These are phyloP conservation scores for Halcyon chelicuti DNA, from an alignment of 2,797 vertebrate genomes.

Conservation along the genomic window DNA sequence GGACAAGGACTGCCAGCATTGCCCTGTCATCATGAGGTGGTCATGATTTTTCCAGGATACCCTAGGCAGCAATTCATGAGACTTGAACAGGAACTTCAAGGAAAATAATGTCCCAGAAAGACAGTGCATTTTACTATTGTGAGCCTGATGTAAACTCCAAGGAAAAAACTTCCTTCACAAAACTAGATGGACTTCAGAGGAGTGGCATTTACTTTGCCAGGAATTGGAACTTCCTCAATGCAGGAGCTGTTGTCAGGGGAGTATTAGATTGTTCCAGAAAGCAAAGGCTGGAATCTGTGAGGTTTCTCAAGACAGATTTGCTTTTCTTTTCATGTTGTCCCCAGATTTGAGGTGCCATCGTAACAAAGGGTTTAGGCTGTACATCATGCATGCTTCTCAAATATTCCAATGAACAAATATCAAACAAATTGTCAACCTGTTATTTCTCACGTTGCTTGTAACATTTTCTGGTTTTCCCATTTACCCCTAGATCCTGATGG, in stretches of 20 bases:
- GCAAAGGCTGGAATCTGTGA: background rate
- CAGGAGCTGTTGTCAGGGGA: background rate
- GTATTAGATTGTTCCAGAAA: background rate
- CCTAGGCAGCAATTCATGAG: background rate
- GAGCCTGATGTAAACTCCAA: background rate
- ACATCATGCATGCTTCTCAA: background rate
- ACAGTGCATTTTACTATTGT: background rate
- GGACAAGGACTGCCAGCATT: background rate
- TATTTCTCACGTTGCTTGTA: background rate
- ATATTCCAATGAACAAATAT: background rate
- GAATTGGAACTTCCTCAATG: background rate
- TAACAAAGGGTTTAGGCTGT: background rate
- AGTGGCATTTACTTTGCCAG: background rate
- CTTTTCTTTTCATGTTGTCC: background rate
- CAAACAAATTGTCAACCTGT: background rate
- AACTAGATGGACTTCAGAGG: background rate
- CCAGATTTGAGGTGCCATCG: background rate
- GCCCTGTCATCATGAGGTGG: background rate
- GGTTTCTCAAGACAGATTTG: background rate
- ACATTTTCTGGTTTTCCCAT: background rate
- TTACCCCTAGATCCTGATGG: background rate
- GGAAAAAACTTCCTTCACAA: background rate
- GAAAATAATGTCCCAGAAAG: background rate
- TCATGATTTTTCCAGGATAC: background rate
- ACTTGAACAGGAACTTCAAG: background rate